A percentile compares a stretch with the other conserved stretches of the same genome.
Evolutionary conservation across 2,113 vertebrate genomes (phyloP).

Genomic region (Melanerpes formicivorus): DNA sequence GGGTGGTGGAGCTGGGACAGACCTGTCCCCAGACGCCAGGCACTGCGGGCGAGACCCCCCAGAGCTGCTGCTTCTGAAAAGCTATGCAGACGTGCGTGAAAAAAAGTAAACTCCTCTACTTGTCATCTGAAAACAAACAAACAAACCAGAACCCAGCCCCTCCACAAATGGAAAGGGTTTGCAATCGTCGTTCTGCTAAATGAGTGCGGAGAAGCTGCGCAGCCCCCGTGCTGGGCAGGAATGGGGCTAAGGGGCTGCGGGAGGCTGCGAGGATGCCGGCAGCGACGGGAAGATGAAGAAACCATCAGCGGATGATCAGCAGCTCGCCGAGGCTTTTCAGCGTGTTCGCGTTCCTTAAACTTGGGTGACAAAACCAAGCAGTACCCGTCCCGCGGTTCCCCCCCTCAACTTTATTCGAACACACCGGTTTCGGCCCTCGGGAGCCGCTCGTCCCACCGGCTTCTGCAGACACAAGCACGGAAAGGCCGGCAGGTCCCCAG

Average conservation of each 20-base stretch:
- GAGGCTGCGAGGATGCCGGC: background rate
- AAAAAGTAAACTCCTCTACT: background rate
- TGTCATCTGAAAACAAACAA: background rate
- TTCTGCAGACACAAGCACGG: background rate
- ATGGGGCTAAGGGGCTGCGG: background rate
- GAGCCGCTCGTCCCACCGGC: background rate
- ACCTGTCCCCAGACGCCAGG: background rate
- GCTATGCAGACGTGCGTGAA: too few relatives aligned
- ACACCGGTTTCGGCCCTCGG: background rate
- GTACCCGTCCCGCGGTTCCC: background rate
- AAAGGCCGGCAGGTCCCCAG: background rate
- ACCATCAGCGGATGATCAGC: background rate
- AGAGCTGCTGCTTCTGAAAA: background rate
- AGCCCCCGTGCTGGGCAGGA: background rate
- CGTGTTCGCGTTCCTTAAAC: rapidly evolving
- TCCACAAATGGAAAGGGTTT: background rate
- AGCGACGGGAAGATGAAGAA: rapidly evolving
- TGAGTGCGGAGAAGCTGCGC: background rate
- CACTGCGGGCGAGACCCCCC: too few relatives aligned
- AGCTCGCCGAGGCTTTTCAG: rapidly evolving
- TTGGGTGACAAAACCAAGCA: background rate
- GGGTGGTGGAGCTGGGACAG: rapidly evolving
- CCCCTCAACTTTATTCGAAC: background rate
- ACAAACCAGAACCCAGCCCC: background rate
- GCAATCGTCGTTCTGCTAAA: background rate